These are phyloP conservation scores for Psammodynastes pulverulentus DNA, from an alignment of 2,113 vertebrate genomes.

Conservation along the genomic window DNA sequence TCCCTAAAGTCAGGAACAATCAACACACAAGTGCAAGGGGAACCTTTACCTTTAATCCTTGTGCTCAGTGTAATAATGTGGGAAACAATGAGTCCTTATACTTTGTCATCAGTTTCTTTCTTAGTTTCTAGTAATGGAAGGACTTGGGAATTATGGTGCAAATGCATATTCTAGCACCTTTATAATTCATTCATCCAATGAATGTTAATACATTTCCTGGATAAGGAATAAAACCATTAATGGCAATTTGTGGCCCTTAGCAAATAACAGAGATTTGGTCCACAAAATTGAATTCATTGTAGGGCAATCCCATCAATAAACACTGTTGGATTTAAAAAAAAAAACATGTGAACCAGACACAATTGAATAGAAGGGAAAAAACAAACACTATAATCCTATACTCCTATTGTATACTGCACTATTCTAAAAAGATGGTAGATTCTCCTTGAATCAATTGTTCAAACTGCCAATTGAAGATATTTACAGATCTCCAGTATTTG, in stretches of 20 bases:
- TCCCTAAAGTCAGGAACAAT: no score
- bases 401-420: no score
- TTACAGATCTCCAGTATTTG: background rate
- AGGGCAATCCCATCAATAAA: background rate
- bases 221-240: background rate
- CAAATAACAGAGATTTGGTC: background rate
- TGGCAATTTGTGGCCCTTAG: background rate
- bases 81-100: background rate
- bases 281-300: background rate
- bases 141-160: background rate
- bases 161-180: background rate
- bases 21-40: no score
- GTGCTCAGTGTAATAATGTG: background rate
- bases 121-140: background rate
- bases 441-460: no score
- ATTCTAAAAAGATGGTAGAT: no score
- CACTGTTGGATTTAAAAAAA: background rate
- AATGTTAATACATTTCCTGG: background rate
- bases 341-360: no score
- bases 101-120: background rate
- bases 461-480: no score
- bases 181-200: background rate
- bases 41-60: no score
- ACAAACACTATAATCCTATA: no score
- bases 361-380: no score